Evolutionary conservation across 2,797 vertebrate species (phyloP), one percentile per base, ranked within the genome.

Genomic region (Scolopax rusticola): DNA sequence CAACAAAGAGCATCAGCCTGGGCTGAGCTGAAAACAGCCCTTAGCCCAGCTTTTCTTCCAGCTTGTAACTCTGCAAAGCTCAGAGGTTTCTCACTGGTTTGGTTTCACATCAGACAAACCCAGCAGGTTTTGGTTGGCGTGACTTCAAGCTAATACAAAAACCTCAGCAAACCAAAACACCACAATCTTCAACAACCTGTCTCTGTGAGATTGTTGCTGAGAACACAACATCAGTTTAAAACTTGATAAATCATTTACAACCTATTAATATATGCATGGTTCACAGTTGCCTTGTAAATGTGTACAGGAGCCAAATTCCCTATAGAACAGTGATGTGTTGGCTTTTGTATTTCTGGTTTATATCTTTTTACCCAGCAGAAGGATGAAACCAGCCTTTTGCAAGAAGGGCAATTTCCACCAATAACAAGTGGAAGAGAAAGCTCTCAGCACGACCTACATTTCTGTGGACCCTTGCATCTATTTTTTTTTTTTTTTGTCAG

Each of bases 261-360:
- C 60, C 56, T 86, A 70, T 94, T 81, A 94, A 76, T 92, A 61
- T 88, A 87, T 80, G 19, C 60, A 79, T 85, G 32, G 96, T 93
- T 97, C 88, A 95, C 40, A 67, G 79, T 65, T 92, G 61, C 71
- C 73, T 96, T 87, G 71, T 93, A 76, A 74, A 80, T 87, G 57
- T 86, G 77, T 93, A 86, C 63, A 95, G 96, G 96, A 94, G 84
- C 63, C 38, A 93, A 95, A 94, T 80, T 89, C 18, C 23, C 18
- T 73, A 63, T 36, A 59, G 45, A 84, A 92, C 63, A 89, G 30
- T 84, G 88, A 80, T 71, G 25, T 71, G 63, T 73, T 93, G 68
- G 85, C 83, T 93, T 84, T 78, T 45, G 30, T 89, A 77, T 77
- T 86, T 92, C 79, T 84, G n/a, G 8, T 77, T 88, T 84, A 50